Evolutionary conservation across 2,888 invertebrate genomes (phyloP), one percentile per base, ranked within the genome.

Genomic region (Lacanobia oleracea): DNA sequence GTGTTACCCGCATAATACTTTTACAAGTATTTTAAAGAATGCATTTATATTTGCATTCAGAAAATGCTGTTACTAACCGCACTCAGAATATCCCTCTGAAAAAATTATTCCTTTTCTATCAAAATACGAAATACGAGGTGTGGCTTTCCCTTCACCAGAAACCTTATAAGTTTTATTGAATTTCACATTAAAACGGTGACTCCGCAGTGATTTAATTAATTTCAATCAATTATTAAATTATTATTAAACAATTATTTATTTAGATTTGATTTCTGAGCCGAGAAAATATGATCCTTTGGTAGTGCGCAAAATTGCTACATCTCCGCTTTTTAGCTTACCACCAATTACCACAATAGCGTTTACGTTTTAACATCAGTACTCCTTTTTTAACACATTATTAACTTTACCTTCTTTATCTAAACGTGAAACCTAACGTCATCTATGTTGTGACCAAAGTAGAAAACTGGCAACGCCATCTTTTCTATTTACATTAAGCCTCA

Each of bases 211-310:
- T 57, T 51, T 57, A n/a, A 71, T 75, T 78, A 71, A 75, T 78
- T 56, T 57, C 50, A 75, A 60, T n/a, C n/a, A n/a, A n/a, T n/a
- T n/a, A n/a, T 61, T 78, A 78, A 61, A 71, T 61, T n/a, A n/a
- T n/a, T n/a, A n/a, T n/a, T n/a, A n/a, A 21, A n/a, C 48, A n/a
- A 78, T 71, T 37, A 62, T 72, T 61, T 50, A 78, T 78, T 61
- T 27, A 60, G n/a, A 70, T 71, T 71, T 54, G 50, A 61, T 71
- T 77, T 61, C 60, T 51, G 45, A 50, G 18, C 45, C 37, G n/a
- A n/a, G n/a, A n/a, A n/a, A n/a, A n/a, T n/a, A n/a, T n/a, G 27
- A 43, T 10, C 1, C 18, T 61, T 43, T 37, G 48, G 14, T 77
- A 56, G 61, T 50, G 50, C n/a, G n/a, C 14, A 21, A 71, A 60